phyloP scores from a whole-genome alignment of 2,797 vertebrate species.

The Danio jaintianensis region DNA sequence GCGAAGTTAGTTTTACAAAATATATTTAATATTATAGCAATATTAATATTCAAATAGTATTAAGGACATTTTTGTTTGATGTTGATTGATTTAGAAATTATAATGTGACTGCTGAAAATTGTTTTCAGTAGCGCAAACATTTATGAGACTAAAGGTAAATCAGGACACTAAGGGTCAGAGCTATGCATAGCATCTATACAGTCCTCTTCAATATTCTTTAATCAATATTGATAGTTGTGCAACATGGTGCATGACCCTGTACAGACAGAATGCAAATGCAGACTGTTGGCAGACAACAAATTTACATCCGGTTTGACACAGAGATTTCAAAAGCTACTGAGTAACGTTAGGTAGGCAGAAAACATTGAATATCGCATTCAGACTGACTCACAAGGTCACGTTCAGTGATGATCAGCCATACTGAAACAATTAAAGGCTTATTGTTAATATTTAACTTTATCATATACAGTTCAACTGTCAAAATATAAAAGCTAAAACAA shows the following conservation, averaged over 20 bases:
- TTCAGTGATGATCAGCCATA: neutral
- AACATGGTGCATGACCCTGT: neutral
- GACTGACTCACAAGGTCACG: neutral
- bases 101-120: neutral
- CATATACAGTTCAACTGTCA: neutral
- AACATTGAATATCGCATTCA: neutral
- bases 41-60: neutral
- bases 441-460: too few relatives aligned
- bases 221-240: neutral
- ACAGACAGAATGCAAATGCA: neutral
- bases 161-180: neutral
- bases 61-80: neutral
- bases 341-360: neutral
- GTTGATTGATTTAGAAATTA: neutral
- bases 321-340: neutral
- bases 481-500: neutral
- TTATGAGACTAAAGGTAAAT: neutral
- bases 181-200: neutral
- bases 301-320: neutral
- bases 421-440: neutral
- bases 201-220: neutral
- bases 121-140: neutral
- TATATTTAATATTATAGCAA: too few relatives aligned
- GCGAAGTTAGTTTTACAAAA: too few relatives aligned
- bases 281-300: conserved; percentile 2